A percentile compares a stretch with the other conserved stretches of the same genome.
These are phyloP conservation scores for Crotophaga sulcirostris DNA, from an alignment of 2,113 vertebrate species.

Conservation along the genomic window DNA sequence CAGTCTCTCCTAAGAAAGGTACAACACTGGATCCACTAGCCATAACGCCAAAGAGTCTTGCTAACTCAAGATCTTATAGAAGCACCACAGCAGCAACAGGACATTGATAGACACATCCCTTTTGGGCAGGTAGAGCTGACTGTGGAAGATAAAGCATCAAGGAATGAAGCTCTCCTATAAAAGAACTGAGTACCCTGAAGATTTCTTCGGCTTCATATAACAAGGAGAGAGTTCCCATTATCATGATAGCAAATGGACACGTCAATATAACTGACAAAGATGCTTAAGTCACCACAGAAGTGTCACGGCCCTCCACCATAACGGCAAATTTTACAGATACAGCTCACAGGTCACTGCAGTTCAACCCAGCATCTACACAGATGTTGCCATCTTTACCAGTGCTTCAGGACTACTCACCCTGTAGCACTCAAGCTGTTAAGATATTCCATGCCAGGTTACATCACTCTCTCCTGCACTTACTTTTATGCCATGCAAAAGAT, in stretches of 20 bases:
- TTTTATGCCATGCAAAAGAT: background rate
- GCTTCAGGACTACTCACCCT: background rate
- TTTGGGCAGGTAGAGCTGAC: background rate
- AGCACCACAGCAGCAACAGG: background rate
- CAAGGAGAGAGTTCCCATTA: background rate
- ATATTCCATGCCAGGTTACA: background rate
- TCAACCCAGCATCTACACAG: background rate
- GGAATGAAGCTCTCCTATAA: background rate
- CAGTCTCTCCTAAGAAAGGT: background rate
- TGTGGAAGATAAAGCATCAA: background rate
- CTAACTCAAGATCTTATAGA: background rate
- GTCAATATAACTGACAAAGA: background rate
- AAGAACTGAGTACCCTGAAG: background rate
- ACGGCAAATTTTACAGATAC: background rate
- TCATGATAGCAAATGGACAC: background rate
- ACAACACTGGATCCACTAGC: background rate
- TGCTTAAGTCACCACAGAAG: background rate
- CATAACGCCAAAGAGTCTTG: background rate
- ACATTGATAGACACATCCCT: background rate
- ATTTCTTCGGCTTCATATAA: background rate
- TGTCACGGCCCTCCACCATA: background rate
- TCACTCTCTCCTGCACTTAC: background rate
- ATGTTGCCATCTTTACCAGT: background rate
- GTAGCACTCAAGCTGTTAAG: background rate
- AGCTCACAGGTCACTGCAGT: background rate